phyloP scores from a whole-genome alignment of 2,797 vertebrate genomes.

The Psittacula derbiana region DNA sequence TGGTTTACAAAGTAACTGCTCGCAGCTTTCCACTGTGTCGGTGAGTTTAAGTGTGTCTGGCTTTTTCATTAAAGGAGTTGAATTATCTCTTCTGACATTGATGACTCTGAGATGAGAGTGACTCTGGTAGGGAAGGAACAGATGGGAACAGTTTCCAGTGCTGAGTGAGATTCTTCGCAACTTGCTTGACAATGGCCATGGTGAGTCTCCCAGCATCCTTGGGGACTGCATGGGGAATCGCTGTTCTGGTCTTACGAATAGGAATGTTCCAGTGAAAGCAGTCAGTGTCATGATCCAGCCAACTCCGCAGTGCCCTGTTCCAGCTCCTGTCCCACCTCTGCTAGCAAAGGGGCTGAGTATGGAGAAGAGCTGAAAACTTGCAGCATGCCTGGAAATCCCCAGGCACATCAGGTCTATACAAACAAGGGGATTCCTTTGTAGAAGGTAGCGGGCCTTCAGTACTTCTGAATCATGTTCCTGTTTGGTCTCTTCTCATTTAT shows the following conservation, averaged over 20 bases:
- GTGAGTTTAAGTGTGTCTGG: background rate
- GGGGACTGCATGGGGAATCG: rapidly evolving
- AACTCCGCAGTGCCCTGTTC: background rate
- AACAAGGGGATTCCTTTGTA: background rate
- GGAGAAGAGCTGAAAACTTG: background rate
- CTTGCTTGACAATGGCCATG: rapidly evolving
- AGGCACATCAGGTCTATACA: background rate
- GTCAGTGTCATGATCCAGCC: background rate
- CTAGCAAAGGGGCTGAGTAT: background rate
- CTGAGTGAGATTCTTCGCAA: background rate
- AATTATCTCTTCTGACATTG: background rate
- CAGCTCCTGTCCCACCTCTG: background rate
- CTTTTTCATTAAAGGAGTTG: background rate
- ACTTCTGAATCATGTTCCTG: background rate
- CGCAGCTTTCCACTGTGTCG: background rate
- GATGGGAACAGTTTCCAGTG: background rate
- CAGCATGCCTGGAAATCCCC: background rate
- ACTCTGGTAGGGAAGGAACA: background rate
- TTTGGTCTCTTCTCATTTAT: background rate
- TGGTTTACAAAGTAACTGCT: background rate
- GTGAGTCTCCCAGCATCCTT: background rate
- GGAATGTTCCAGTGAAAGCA: background rate
- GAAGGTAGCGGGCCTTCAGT: background rate
- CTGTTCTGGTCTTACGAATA: background rate
- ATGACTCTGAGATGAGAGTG: background rate